Base-by-base conservation (phyloP, 1,140 invertebrate species). In the Adelges cooleyi region DNA sequence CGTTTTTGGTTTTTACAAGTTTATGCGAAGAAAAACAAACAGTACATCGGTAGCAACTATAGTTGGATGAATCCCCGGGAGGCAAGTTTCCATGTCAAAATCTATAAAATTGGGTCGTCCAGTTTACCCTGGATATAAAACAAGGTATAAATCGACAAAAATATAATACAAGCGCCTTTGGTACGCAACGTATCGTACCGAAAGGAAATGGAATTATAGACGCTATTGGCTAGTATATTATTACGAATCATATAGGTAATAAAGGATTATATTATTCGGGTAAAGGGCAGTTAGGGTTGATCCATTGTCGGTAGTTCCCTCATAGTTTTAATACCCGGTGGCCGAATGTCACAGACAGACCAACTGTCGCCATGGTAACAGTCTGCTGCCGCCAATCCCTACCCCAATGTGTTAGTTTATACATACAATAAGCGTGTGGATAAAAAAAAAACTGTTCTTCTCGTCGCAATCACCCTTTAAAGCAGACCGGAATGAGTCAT, bases 191-290 rank as follows among this genome's bases (percentile, higher is more conserved):
- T 59, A 23, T 44, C 25, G 22, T 27, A 17, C 38, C 20, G 22
- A 56, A 56, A 33, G 52, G 38, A 44, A 59, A 44, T 38, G 15
- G 42, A 59, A 42, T 59, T 27, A 40, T 59, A 44, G 22, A 25
- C 10, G 22, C 4, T 40, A 20, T 23, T 17, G 38, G n/a, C n/a
- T n/a, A 17, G 22, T 29, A 11, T 11, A 33, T 33, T 33, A 20
- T 44, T 29, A 25, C 11, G 42, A 59, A 40, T 59, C 38, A 59
- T 59, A 44, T n/a, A 44, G 54, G 54, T 44, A 59, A 59, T 59
- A 59, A 59, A 44, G 54, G 54, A 59, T 59, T 59, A 59, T 56
- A 33, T n/a, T n/a, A 40, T 59, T n/a, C 44, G 54, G 44, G 42
- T 25, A 44, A 56, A 59, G 38, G 53, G 40, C 23, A 56, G 36